Evolutionary conservation across 1,140 invertebrate species (phyloP).

Genomic region (Bombus sylvicola): DNA sequence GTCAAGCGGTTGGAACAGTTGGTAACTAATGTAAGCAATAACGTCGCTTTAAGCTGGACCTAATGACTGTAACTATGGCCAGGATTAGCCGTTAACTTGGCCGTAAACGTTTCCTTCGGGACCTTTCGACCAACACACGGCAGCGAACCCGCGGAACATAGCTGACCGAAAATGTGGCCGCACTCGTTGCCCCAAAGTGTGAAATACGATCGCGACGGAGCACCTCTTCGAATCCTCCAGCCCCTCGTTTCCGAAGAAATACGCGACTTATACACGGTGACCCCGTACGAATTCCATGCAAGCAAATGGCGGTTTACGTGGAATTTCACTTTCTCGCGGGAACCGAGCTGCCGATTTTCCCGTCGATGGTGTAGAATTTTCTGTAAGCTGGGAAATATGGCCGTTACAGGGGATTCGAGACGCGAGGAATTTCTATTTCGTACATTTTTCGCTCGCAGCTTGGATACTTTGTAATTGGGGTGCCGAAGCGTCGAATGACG

Average conservation of each 20-base stretch:
- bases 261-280: constrained; percentile 31
- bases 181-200: constrained; percentile 55
- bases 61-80: constrained; percentile 73
- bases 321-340: constrained; percentile 1
- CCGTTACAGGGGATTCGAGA: no score
- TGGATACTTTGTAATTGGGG: no score
- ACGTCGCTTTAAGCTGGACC: constrained; percentile 68
- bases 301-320: constrained; percentile 46
- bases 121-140: constrained; percentile 24
- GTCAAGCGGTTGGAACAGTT: constrained; percentile 41
- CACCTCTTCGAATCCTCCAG: constrained; percentile 9
- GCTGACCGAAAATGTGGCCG: constrained; percentile 57
- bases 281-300: constrained; percentile 31
- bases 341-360: not conserved
- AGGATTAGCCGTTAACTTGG: constrained; percentile 76
- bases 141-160: constrained; percentile 42
- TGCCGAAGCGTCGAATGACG: no score
- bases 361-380: not conserved
- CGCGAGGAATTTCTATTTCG: no score
- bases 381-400: no score
- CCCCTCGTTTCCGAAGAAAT: constrained; percentile 14
- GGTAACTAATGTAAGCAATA: constrained; percentile 72
- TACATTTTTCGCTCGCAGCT: no score
- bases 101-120: constrained; percentile 75
- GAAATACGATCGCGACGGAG: constrained; percentile 50